Conservation (phyloP, 1,140 invertebrate species). For the Homarus americanus region DNA sequence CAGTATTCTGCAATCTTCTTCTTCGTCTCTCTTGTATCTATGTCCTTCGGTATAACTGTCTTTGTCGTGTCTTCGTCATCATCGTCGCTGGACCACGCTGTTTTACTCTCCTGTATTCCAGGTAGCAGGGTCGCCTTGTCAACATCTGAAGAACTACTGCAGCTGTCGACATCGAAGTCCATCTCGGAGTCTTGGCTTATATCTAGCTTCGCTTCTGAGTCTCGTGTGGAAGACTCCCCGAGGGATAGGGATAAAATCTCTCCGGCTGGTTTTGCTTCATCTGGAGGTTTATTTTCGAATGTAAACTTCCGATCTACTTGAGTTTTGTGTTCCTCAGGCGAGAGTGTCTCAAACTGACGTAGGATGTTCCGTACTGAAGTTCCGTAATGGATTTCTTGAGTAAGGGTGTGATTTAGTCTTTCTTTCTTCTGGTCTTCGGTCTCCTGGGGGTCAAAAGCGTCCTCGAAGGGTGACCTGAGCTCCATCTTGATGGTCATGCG, state of each 20-base stretch:
- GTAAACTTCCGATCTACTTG: background rate
- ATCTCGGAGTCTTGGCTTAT: too few relatives aligned
- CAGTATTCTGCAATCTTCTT: background rate
- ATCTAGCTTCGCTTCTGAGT: too few relatives aligned
- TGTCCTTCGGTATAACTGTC: background rate
- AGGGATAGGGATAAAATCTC: background rate
- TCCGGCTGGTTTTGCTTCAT: background rate
- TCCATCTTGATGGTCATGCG: background rate
- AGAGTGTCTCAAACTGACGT: constrained; percentile 6
- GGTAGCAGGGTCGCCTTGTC: background rate
- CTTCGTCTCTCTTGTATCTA: background rate
- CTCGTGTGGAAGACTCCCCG: too few relatives aligned
- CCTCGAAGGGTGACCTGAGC: constrained; percentile 29
- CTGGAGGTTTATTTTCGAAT: background rate
- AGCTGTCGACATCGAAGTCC: background rate
- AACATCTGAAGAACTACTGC: background rate
- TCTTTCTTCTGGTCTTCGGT: background rate
- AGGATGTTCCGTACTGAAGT: constrained; percentile 28
- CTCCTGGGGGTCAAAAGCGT: background rate
- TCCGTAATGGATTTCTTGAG: background rate
- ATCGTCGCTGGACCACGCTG: background rate
- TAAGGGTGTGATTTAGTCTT: background rate
- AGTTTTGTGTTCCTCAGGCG: background rate
- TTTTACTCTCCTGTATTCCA: background rate
- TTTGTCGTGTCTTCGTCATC: background rate